Evolutionary conservation across 2,113 vertebrate genomes (phyloP), one percentile per base, ranked within the genome.

Genomic region (Zapus hudsonius): DNA sequence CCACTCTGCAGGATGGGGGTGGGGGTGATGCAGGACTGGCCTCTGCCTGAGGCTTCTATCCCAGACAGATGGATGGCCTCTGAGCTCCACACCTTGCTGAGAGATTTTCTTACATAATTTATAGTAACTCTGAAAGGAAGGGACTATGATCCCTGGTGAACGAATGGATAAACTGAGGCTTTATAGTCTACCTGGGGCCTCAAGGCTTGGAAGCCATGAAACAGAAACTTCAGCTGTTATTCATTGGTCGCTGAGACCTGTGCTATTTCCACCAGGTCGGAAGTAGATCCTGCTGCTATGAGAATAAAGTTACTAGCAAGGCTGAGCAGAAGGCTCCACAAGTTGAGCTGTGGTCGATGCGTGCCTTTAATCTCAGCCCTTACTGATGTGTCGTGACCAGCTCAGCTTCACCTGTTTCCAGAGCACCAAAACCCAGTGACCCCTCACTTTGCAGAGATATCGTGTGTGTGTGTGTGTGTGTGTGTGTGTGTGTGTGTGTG

Each of bases 401-500:
- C 23, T 36, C 38, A 17, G 63, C 20, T 47, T 70, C 7, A 7
- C 38, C 52, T 72, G 76, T 20, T 42, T 47, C 78, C 33, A 4
- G 55, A 73, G 38, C 3, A 2, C 52, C 7, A 16, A 70, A 52
- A 42, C 40, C 11, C 52, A 13, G 44, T 3, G 61, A n/a, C 12
- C 17, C 31, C 33, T 87, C 33, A n/a, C 33, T 73, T 13, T 36
- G 59, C 70, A 85, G 67, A 76, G 67, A 75, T 74, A 16, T 36
- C 1, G 0, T 12, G 36, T 7, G n/a, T 5, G n/a, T 23, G n/a
- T 10, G 0, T 5, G n/a, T 23, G n/a, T 10, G 0, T 5, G n/a
- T 23, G n/a, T 10, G 0, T 5, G n/a, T 23, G n/a, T 10, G 0
- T 5, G n/a, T 23, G n/a, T 10, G 0, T 5, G n/a, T 23, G n/a